Evolutionary conservation across 2,113 vertebrate genomes (phyloP).

Genomic region (Choloepus hoffmanni): DNA sequence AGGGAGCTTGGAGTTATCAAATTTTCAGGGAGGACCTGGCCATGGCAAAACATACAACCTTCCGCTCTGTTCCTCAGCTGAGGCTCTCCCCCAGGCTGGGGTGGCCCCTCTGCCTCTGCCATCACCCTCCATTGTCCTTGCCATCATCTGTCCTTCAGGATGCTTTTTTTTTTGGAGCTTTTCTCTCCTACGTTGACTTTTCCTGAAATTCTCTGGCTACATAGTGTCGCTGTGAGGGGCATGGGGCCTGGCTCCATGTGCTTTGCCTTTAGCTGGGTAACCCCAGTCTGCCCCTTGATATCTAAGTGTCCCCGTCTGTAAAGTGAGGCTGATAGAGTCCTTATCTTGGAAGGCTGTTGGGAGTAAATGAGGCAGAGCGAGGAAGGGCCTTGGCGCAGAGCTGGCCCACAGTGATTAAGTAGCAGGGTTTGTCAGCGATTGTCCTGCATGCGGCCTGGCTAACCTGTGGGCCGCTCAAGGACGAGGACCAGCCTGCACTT

Average conservation of each 20-base stretch:
- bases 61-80: not conserved
- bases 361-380: not conserved
- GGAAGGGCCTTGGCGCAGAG: not conserved
- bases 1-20: not conserved
- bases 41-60: too few species aligned
- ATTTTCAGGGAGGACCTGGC: not conserved
- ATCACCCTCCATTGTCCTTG: not conserved
- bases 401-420: too few species aligned
- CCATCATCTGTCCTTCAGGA: not conserved
- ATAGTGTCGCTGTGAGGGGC: not conserved
- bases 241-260: not conserved
- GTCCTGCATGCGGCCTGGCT: not conserved
- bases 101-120: not conserved
- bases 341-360: not conserved
- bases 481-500: not conserved
- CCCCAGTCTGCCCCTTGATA: fast-evolving
- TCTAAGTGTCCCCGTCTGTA: not conserved
- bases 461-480: not conserved
- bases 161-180: not conserved
- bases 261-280: too few species aligned
- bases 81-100: not conserved
- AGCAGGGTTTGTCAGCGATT: not conserved
- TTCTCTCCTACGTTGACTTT: not conserved
- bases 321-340: too few species aligned
- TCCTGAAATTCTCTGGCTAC: not conserved